Conservation (phyloP, 2,113 vertebrate genomes). For the Halcyon malimbica region DNA sequence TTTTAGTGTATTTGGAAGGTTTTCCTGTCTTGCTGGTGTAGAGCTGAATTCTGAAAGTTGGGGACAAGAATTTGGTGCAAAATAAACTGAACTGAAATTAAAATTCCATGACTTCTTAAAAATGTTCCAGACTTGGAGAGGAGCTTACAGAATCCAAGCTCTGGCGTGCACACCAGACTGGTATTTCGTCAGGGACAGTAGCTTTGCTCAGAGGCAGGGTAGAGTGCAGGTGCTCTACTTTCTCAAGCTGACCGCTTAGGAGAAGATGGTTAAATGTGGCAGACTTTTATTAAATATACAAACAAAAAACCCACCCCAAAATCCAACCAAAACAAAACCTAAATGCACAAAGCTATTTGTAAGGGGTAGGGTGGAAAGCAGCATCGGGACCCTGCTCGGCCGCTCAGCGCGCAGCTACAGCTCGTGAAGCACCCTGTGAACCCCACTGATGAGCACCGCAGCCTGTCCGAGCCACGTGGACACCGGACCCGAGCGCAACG, state of each 20-base stretch:
- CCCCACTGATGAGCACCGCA: background rate
- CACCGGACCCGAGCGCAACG: accelerated
- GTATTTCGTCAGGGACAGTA: accelerated
- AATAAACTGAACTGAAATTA: background rate
- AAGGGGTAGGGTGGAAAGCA: background rate
- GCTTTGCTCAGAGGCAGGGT: background rate
- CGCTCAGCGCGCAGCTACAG: background rate
- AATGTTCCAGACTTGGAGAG: background rate
- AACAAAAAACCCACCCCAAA: background rate
- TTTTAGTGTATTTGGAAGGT: background rate
- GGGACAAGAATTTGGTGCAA: background rate
- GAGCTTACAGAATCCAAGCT: background rate
- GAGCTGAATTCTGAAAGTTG: background rate
- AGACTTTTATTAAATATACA: background rate
- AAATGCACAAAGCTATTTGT: background rate
- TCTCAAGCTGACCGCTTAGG: background rate
- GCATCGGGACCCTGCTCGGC: background rate
- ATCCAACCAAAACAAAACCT: background rate
- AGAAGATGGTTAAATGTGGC: conserved; percentile 28
- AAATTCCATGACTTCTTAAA: background rate
- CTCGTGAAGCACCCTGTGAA: background rate
- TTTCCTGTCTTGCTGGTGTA: background rate
- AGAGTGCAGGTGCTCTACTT: background rate
- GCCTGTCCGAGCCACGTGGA: accelerated
- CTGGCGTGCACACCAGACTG: accelerated